These are phyloP conservation scores for Conchocele bisecta DNA, from an alignment of 2,888 invertebrate genomes.

Conservation along the genomic window DNA sequence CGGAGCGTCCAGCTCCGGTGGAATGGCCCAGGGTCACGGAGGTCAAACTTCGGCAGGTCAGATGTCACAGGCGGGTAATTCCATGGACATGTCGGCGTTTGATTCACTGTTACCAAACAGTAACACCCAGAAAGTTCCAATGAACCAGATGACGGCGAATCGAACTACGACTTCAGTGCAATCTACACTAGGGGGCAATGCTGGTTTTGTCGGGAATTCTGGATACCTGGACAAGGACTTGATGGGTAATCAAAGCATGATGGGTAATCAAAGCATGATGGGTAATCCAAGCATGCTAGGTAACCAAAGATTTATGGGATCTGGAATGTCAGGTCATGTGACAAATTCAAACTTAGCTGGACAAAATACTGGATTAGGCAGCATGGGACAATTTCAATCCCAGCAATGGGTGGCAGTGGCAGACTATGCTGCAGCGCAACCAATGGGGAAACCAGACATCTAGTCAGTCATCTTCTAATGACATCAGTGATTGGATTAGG, in stretches of 20 bases:
- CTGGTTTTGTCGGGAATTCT: conserved; percentile 51
- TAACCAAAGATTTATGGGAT: conserved; percentile 20
- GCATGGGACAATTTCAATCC: conserved; percentile 21
- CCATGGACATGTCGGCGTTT: conserved; percentile 75
- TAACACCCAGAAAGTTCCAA: conserved; percentile 54
- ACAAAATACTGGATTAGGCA: neutral
- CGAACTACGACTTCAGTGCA: conserved; percentile 5
- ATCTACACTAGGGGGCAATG: conserved; percentile 56
- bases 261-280: conserved; percentile 48
- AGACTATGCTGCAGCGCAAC: conserved; percentile 39
- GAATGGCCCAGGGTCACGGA: conserved; percentile 19
- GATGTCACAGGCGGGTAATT: conserved; percentile 17
- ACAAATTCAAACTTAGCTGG: too few species aligned
- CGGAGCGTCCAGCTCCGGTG: conserved; percentile 22
- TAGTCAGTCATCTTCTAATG: conserved; percentile 17
- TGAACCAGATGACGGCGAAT: conserved; percentile 70
- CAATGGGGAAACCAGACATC: conserved; percentile 8
- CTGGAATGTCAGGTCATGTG: conserved; percentile 26
- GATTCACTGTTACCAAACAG: conserved; percentile 70
- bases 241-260: conserved; percentile 60
- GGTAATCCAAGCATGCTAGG: conserved; percentile 43
- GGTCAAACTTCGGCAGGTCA: conserved; percentile 15
- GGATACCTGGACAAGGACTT: conserved; percentile 56
- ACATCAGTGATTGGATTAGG: conserved; percentile 46
- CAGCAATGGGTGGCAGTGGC: conserved; percentile 49